These are phyloP conservation scores for Heteromormyrus szaboi DNA, from an alignment of 2,797 vertebrate species.

Conservation along the genomic window DNA sequence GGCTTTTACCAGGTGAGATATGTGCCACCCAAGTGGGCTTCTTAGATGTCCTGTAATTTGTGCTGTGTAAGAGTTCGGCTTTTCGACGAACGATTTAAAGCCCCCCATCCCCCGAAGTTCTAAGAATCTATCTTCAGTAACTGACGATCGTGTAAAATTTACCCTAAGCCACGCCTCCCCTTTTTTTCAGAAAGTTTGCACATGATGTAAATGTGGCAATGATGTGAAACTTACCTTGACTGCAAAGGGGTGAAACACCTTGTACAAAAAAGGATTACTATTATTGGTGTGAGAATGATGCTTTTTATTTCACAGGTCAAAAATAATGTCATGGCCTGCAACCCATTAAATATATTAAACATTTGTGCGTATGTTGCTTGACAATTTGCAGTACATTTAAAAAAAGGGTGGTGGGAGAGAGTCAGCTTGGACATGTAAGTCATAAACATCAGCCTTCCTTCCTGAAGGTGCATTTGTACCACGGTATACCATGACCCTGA, in stretches of 20 bases:
- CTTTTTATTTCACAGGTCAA: constrained; percentile 52
- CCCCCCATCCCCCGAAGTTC: background rate
- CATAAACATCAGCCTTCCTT: background rate
- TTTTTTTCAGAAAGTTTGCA: background rate
- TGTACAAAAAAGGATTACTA: background rate
- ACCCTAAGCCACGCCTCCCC: background rate
- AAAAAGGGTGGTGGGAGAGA: constrained; percentile 21
- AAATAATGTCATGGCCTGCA: background rate
- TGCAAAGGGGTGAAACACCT: background rate
- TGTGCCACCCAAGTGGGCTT: background rate
- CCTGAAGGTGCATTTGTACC: background rate
- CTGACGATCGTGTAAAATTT: background rate
- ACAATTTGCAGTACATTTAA: constrained; percentile 43
- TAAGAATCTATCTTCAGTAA: background rate
- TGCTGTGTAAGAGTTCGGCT: background rate
- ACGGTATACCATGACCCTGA: background rate
- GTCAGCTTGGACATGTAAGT: background rate
- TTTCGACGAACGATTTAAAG: background rate
- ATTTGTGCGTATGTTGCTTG: constrained; percentile 43
- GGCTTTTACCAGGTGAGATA: background rate
- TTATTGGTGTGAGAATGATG: background rate
- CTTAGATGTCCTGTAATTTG: background rate
- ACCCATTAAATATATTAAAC: constrained; percentile 25
- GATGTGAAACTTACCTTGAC: background rate
- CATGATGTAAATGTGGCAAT: no score